Conservation (phyloP, 2,113 vertebrate genomes). For the Glaucomys volans region DNA sequence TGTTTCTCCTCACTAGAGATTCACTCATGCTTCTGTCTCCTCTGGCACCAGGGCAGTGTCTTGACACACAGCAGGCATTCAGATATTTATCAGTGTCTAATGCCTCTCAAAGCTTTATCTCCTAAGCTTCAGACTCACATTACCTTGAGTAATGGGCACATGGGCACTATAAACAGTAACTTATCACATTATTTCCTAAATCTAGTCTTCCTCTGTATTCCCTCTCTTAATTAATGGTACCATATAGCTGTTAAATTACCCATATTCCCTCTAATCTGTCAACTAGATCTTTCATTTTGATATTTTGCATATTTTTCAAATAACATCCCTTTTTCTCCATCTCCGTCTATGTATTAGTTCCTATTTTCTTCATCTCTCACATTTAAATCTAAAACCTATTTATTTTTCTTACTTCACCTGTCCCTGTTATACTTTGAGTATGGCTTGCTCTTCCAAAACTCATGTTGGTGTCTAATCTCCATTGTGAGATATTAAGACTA, state of each 20-base stretch:
- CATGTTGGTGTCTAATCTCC: neutral
- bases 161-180: too few species aligned
- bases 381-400: neutral
- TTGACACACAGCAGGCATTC: neutral
- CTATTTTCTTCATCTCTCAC: neutral
- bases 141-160: too few species aligned
- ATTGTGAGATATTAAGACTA: neutral
- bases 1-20: neutral
- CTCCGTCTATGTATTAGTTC: neutral
- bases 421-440: neutral
- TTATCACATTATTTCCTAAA: neutral
- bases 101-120: neutral
- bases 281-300: neutral
- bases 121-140: neutral
- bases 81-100: neutral
- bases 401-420: conserved; percentile 31
- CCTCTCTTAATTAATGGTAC: neutral
- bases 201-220: neutral
- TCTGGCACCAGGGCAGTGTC: neutral
- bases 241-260: neutral
- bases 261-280: neutral
- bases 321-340: neutral
- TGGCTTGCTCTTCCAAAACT: neutral
- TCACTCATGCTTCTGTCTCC: neutral
- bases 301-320: neutral